Percentiles rank a stretch among this genome's conserved stretches.
phyloP scores from a whole-genome alignment of 2,888 invertebrate genomes.

The Tridacna crocea region DNA sequence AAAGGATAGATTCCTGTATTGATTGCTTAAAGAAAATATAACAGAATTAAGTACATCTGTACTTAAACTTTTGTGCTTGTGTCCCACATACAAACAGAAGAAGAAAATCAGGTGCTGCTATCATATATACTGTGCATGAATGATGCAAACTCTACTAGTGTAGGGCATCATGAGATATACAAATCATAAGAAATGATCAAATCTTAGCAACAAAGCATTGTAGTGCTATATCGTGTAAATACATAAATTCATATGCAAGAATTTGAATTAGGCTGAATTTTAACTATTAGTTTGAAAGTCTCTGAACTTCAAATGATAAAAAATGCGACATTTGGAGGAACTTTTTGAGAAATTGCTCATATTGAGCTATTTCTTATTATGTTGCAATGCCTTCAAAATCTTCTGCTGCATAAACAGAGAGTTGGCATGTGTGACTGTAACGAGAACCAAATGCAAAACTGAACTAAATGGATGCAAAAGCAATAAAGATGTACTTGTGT shows the following conservation, averaged over 20 bases:
- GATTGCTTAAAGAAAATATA: background rate
- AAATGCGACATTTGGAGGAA: too few species aligned
- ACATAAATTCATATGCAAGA: too few species aligned
- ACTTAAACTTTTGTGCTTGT: background rate
- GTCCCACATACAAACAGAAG: background rate
- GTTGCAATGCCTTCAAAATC: too few species aligned
- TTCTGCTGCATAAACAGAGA: too few species aligned
- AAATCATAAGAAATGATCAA: background rate
- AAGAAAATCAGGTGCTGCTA: background rate
- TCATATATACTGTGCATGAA: background rate
- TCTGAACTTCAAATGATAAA: too few species aligned
- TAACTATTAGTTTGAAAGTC: too few species aligned
- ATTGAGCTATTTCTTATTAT: too few species aligned
- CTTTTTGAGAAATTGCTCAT: too few species aligned
- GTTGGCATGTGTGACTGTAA: background rate
- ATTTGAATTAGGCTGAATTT: too few species aligned
- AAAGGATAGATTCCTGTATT: background rate
- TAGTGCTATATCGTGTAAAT: background rate
- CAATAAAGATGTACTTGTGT: background rate
- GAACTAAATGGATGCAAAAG: background rate
- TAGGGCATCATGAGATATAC: background rate
- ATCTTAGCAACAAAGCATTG: background rate
- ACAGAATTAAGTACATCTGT: background rate
- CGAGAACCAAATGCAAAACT: background rate
- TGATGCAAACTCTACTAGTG: background rate